Base-by-base conservation (phyloP, 2,888 invertebrate species). In the Galerucella nymphaeae region DNA sequence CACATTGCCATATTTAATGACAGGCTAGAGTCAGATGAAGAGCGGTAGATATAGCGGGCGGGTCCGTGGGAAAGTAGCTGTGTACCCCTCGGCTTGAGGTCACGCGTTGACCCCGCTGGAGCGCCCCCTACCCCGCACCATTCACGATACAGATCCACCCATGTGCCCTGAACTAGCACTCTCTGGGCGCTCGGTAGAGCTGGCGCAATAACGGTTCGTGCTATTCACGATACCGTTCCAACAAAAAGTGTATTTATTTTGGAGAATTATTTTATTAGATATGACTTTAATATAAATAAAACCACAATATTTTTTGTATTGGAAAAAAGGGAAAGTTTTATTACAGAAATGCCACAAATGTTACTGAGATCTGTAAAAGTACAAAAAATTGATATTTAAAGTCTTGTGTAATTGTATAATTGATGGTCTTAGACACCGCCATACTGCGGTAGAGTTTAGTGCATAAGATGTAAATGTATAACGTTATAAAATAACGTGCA, bases 1-100 rank as follows among this genome's bases (percentile, higher is more conserved):
- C 84, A 86, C 85, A 86, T 86, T 86, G 86, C 86, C 85, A 86
- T 86, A 86, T 86, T 86, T 86, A 86, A 86, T 86, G 86, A 86
- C 86, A 86, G 86, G 82, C 86, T 84, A 83, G 84, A 84, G 84
- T 83, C 84, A 85, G 86, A 86, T 87, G 86, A 86, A 86, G 86
- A 86, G 86, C 86, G 86, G 85, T 84, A 86, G 86, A 86, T 86
- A 86, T 85, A 84, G 86, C 86, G 86, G 86, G 86, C 86, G 86
- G 86, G 83, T 85, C 85, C 86, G 86, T 87, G 87, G 86, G 87
- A 87, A 87, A 87, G 87, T 87, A 85, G 86, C 86, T 84, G 86
- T 84, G 86, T 86, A 86, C 86, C 86, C 86, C 86, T 86, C 85
- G 85, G 86, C 86, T 85, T 85, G 86, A 86, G 87, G 86, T 87